Evolutionary conservation across 30 jellyfish, hydroid and myxozoan species (phyloP).

Genomic region (Turritopsis rubra): DNA sequence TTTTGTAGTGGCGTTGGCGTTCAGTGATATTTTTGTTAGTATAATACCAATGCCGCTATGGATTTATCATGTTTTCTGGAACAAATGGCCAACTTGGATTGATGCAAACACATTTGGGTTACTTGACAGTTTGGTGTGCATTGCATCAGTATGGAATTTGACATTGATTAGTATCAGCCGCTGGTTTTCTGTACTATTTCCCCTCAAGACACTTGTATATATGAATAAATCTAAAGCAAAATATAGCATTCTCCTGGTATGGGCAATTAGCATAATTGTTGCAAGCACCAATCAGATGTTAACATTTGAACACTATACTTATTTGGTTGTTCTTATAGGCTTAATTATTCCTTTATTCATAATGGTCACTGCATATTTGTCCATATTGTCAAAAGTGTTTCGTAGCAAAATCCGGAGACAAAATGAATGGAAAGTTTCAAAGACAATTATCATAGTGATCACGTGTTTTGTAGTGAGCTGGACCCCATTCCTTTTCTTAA

Average conservation of each 20-base stretch:
- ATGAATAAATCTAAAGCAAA: background rate
- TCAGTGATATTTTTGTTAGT: background rate
- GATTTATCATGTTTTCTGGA: background rate
- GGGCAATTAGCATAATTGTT: background rate
- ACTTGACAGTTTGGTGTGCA: background rate
- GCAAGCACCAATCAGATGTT: background rate
- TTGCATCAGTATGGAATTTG: background rate
- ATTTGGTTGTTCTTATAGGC: too few species aligned
- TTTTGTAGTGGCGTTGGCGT: background rate
- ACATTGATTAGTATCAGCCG: background rate
- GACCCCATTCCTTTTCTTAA: background rate
- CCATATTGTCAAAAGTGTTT: background rate
- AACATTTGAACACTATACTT: background rate
- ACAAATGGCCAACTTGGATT: background rate
- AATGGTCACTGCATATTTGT: too few species aligned
- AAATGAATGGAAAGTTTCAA: background rate
- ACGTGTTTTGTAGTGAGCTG: background rate
- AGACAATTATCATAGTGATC: background rate
- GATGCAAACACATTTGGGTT: background rate
- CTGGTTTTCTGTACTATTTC: background rate
- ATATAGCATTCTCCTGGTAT: background rate
- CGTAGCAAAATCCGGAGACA: background rate
- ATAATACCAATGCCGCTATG: background rate
- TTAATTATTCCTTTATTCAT: too few species aligned
- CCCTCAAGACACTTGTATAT: background rate